Evolutionary conservation across 2,888 invertebrate genomes (phyloP).

Genomic region (Odiellus spinosus): DNA sequence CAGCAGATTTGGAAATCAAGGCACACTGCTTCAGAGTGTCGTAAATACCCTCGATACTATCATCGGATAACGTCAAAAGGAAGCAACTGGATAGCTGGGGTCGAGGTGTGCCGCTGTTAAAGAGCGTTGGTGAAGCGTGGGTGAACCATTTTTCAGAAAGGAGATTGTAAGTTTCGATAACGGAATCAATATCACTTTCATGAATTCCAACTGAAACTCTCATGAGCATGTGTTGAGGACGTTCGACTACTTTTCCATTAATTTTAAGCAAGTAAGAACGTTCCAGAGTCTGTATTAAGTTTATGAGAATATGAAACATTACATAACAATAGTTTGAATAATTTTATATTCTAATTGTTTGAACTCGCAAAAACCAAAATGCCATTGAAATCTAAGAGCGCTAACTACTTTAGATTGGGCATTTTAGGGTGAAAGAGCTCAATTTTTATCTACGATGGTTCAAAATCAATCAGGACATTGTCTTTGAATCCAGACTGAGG

Average conservation of each 20-base stretch:
- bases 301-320: too few relatives aligned
- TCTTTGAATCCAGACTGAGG: not conserved
- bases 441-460: too few relatives aligned
- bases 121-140: constrained; percentile 93
- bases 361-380: too few relatives aligned
- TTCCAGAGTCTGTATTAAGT: constrained; percentile 74
- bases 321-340: too few relatives aligned
- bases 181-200: constrained; percentile 75
- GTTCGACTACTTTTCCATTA: constrained; percentile 72
- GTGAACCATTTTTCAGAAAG: constrained; percentile 91
- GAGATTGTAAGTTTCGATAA: constrained; percentile 87
- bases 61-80: constrained; percentile 78
- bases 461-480: not conserved
- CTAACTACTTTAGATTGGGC: too few relatives aligned
- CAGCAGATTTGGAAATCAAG: constrained; percentile 87
- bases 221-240: constrained; percentile 99
- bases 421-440: too few relatives aligned
- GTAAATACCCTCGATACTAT: constrained; percentile 90
- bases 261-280: constrained; percentile 85
- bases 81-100: constrained; percentile 89
- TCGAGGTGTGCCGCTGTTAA: constrained; percentile 76
- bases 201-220: constrained; percentile 92
- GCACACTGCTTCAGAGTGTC: constrained; percentile 84
- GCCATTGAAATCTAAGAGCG: too few relatives aligned
- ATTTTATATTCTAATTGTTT: too few relatives aligned